Evolutionary conservation across 2,888 invertebrate genomes (phyloP), one percentile per base, ranked within the genome.

Genomic region (Macropis europaea): DNA sequence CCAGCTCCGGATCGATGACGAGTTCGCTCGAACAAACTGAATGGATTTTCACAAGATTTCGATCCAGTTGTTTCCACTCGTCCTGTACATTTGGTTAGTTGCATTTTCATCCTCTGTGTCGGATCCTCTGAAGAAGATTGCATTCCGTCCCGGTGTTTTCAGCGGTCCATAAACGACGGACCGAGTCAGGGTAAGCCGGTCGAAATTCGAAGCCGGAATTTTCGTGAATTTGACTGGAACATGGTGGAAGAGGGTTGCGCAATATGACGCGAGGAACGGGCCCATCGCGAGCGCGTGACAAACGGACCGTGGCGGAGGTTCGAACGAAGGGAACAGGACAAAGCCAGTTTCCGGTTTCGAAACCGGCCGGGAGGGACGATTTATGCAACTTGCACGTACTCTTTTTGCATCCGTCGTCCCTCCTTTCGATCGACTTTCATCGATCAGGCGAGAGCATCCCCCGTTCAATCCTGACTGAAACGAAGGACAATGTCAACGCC

Each of bases 301-400:
- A 76, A 69, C 61, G 52, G 43, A 52, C 48, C 59, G 50, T 38
- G 43, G n/a, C n/a, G n/a, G 54, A 40, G 15, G 40, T 56, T 52
- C 24, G 40, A 43, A 64, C 34, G 40, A 59, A 57, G 57, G 48
- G 53, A 73, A 66, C 43, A 66, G 47, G 66, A 73, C 72, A 62
- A 36, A 19, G 38, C 42, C 57, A 63, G 72, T 76, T 79, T 77
- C 80, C 77, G 77, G 76, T 77, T 63, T 76, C 40, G 77, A 75
- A 77, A 77, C 40, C 43, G 32, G n/a, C 45, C 56, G 43, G 22
- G 60, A n/a, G 36, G 52, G 40, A 48, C 42, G 50, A 79, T 76
- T 71, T 70, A 67, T 66, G 67, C 71, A 79, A 77, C 59, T 30
- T 15, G 13, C 47, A 34, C 45, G 50, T 45, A 26, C 13, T 4